Conservation (phyloP, 2,888 invertebrate genomes). For the Bedellia somnulentella region DNA sequence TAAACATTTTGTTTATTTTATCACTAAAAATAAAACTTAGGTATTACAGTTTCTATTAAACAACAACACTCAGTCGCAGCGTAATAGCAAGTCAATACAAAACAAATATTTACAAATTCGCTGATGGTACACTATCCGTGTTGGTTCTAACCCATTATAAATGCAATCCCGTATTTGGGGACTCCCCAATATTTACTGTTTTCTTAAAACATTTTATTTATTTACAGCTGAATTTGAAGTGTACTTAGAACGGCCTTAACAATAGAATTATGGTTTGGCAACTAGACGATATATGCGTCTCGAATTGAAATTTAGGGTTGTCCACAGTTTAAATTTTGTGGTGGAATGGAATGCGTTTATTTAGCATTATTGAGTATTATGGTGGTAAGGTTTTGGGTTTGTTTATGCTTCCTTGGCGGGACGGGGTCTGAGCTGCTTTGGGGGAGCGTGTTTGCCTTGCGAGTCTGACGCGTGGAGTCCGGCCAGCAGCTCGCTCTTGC, state of each 20-base stretch:
- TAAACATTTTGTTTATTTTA: constrained; percentile 60
- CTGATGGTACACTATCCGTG: background rate
- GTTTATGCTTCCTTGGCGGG: constrained; percentile 59
- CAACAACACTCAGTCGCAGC: constrained; percentile 56
- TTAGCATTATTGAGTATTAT: no score
- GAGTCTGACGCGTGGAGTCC: constrained; percentile 69
- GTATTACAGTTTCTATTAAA: constrained; percentile 58
- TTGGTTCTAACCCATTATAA: constrained; percentile 33
- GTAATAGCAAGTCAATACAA: constrained; percentile 43
- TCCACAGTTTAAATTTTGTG: no score
- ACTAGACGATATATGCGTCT: no score
- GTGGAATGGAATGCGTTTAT: no score
- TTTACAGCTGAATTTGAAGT: no score
- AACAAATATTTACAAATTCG: constrained; percentile 46
- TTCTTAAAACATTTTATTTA: no score
- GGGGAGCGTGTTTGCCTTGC: constrained; percentile 32
- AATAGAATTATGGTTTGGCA: no score
- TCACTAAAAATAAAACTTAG: constrained; percentile 59
- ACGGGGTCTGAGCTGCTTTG: constrained; percentile 57
- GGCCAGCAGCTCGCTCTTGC: constrained; percentile 88
- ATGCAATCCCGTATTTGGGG: no score
- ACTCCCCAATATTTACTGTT: no score
- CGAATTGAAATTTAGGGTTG: no score
- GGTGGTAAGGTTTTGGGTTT: constrained; percentile 51
- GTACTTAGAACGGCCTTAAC: no score